Conservation (phyloP, 2,113 vertebrate genomes). For the Cebidichthys violaceus region DNA sequence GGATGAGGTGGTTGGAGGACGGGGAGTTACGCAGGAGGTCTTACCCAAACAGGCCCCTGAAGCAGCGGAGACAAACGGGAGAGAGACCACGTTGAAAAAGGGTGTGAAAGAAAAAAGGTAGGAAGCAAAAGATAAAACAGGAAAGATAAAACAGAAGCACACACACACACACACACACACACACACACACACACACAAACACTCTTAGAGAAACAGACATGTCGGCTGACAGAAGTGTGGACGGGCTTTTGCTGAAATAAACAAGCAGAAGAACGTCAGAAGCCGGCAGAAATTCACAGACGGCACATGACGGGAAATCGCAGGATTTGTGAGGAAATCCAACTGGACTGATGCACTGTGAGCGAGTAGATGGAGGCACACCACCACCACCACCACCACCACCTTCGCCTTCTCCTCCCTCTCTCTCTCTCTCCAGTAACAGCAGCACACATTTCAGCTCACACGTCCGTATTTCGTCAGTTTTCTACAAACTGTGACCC, state of each 20-base stretch:
- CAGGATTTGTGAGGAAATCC: not conserved
- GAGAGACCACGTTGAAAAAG: constrained; percentile 83
- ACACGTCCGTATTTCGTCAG: too few relatives aligned
- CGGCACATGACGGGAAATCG: constrained; percentile 2
- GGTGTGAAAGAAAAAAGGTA: constrained; percentile 55
- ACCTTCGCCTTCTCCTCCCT: too few relatives aligned
- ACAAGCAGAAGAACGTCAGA: constrained; percentile 24
- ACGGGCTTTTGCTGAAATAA: constrained; percentile 34
- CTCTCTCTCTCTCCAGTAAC: too few relatives aligned
- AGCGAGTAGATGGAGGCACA: not conserved
- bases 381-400: too few relatives aligned
- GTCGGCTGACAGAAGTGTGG: constrained; percentile 1
- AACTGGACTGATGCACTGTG: not conserved
- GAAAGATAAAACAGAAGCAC: too few relatives aligned
- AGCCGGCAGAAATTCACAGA: not conserved
- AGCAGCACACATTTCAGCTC: too few relatives aligned
- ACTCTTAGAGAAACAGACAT: constrained; percentile 33
- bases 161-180: not conserved
- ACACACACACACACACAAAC: constrained; percentile 2
- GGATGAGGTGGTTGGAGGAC: constrained; percentile 39
- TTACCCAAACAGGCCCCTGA: constrained; percentile 93
- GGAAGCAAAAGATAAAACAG: too few relatives aligned
- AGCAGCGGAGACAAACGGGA: constrained; percentile 81
- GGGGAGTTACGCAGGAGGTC: constrained; percentile 71
- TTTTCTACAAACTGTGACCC: too few relatives aligned